Evolutionary conservation across 1,140 invertebrate species (phyloP), one percentile per base, ranked within the genome.

Genomic region (Solenopsis fugax): DNA sequence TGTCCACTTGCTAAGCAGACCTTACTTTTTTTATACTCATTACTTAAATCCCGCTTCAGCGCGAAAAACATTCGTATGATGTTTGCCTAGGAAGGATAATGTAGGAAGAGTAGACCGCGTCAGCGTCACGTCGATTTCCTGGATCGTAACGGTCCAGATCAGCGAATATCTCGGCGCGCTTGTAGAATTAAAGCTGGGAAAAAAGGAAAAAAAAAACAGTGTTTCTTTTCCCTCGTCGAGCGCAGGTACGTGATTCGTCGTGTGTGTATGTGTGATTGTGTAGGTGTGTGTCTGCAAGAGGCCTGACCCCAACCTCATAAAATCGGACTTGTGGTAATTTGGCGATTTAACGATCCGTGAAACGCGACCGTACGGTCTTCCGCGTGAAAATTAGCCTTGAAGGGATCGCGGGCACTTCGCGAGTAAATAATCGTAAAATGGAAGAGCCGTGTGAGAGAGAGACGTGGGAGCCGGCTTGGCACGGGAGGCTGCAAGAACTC

Each of bases 291-390:
- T 7, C 41, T 29, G 29, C 52, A 34, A n/a, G 34, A 21, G 29
- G 69, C 29, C 18, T 2, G 45, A 34, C 29, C 58, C 10, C n/a
- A 12, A n/a, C 48, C 18, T 60, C 54, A 21, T 52, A 56, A 87
- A 69, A 56, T 56, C 65, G 13, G 0, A 2, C 4, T 41, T 64
- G 45, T 48, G 18, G 71, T 52, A 69, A 87, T 87, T 87, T 87
- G 73, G 10, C 37, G 58, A 81, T 56, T 81, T 67, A 73, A 81
- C 75, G 34, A 37, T 9, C 75, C 69, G 52, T 87, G 58, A 88
- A 88, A 87, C 34, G 34, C 73, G 34, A 9, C 64, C 64, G 41
- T 69, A 9, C 12, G 65, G 45, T 9, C 13, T 37, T 45, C 6
- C 21, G 29, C 41, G 41, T n/a, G 45, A 45, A 76, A 24, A 76